Conservation (phyloP, 2,113 vertebrate species). For the Paramormyrops kingsleyae region DNA sequence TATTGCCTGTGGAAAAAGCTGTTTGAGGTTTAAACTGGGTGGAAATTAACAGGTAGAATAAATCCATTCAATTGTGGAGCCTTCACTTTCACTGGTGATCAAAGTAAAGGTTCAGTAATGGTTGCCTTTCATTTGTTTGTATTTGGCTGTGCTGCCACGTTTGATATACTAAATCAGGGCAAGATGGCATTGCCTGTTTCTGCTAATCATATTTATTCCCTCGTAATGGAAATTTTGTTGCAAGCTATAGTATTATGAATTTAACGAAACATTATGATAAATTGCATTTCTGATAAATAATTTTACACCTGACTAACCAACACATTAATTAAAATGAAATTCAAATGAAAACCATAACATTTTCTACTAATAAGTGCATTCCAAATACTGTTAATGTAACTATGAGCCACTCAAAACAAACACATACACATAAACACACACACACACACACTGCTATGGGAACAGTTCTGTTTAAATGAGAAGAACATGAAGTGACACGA, state of each 20-base stretch:
- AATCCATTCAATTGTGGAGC: background rate
- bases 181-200: background rate
- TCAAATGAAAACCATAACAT: background rate
- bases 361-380: background rate
- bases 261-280: background rate
- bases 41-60: background rate
- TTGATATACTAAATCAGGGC: background rate
- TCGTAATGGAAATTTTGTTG: background rate
- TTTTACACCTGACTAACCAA: background rate
- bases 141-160: background rate
- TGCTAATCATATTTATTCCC: background rate
- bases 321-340: background rate
- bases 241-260: background rate
- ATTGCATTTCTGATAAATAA: background rate
- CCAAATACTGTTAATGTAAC: background rate
- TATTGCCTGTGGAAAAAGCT: background rate
- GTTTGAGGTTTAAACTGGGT: background rate
- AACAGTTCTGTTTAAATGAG: background rate
- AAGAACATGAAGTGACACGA: background rate
- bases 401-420: background rate
- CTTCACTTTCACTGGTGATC: background rate
- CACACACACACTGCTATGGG: background rate
- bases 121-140: background rate
- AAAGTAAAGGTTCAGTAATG: background rate
- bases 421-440: background rate